Evolutionary conservation across 1,140 invertebrate species (phyloP).

Genomic region (Propsilocerus akamusi): DNA sequence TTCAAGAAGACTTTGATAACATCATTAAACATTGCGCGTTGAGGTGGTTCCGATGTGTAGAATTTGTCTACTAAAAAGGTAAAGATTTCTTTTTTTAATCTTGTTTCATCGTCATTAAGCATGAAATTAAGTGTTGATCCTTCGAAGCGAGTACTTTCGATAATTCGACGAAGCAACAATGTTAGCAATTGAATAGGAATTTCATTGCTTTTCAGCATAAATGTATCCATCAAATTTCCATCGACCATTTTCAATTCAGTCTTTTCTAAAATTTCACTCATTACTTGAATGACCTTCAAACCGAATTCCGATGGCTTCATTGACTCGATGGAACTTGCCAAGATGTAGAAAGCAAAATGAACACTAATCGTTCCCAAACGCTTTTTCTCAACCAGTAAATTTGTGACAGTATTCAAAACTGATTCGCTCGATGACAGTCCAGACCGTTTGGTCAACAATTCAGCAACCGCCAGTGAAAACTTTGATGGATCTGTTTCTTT

Average conservation of each 20-base stretch:
- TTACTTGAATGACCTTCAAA: background rate
- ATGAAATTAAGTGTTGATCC: background rate
- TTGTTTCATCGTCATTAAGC: background rate
- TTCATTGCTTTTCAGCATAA: too few species aligned
- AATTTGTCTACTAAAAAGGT: background rate
- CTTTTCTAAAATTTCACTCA: background rate
- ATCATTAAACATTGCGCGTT: background rate
- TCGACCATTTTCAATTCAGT: too few species aligned
- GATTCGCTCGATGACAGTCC: background rate
- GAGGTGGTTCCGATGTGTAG: background rate
- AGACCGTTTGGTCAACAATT: background rate
- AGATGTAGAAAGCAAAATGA: background rate
- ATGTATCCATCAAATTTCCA: too few species aligned
- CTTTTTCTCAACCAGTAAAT: background rate
- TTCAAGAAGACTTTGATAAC: background rate
- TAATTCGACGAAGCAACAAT: too few species aligned
- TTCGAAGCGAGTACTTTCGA: too few species aligned
- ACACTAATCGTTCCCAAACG: background rate
- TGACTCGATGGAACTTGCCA: background rate
- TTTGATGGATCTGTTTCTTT: background rate
- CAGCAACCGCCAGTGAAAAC: background rate
- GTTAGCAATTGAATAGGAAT: too few species aligned
- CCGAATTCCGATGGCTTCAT: background rate
- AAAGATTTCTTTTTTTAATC: background rate
- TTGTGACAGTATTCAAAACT: background rate